Base-by-base conservation (phyloP, 2,797 vertebrate species). In the Dipus sagitta region DNA sequence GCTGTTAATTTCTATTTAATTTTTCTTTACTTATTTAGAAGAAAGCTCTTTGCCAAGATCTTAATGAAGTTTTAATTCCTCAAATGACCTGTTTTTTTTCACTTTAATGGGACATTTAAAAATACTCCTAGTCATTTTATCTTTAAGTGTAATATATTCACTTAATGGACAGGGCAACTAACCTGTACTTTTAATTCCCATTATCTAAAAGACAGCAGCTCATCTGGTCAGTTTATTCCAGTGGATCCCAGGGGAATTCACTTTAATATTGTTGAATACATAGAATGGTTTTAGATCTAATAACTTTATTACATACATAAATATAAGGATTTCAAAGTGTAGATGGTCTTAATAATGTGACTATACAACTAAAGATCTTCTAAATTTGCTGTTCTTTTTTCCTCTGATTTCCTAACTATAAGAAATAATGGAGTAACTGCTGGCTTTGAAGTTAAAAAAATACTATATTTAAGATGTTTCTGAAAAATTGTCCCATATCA, bases 31-130 rank as follows among this genome's bases (percentile, higher is more conserved):
- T 30, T 86, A 79, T 76, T 86, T 21, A 90, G 71, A 11, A 81
- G 62, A 76, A 12, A 82, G 42, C 24, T 93, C 14, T 83, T 94
- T 62, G 38, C 38, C 64, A 76, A 83, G 30, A n/a, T n/a, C 68
- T 91, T 94, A 83, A 65, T 90, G 81, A 94, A 91, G 62, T 52
- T 62, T 85, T 58, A 68, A 70, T 76, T 88, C 30, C 86, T 83
- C 42, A 82, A 82, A 52, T 83, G 62, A 58, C 42, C 83, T 47
- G n/a, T 82, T 6, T 1, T 65, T 88, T 75, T 79, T 38, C 17
- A 1, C 74, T 58, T 82, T 88, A 72, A 52, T 3, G 52, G 26
- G 0, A 6, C 5, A 47, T 84, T 92, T 77, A 54, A 81, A 94
- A 80, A 72, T 62, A 62, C 21, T 32, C 6, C n/a, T 60, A 6